Conservation (phyloP, 2,888 invertebrate species). For the Bellardia bayeri region DNA sequence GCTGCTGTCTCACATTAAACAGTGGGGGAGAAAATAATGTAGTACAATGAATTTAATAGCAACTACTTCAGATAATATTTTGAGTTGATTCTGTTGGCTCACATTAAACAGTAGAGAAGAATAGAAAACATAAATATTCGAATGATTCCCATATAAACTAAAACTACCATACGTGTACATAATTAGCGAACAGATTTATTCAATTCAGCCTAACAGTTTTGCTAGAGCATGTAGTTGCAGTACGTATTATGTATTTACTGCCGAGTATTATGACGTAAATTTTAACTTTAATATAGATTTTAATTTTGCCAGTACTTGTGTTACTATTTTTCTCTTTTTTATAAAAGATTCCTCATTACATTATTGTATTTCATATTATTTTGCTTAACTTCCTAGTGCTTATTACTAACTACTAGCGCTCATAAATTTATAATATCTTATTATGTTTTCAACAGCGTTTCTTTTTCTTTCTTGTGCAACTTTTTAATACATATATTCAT, state of each 20-base stretch:
- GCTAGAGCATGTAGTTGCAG: not conserved
- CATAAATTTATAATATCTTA: slow-evolving; percentile 34
- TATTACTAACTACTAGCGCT: not conserved
- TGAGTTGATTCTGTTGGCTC: too few species aligned
- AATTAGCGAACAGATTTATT: too few species aligned
- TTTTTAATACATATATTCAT: slow-evolving; percentile 13
- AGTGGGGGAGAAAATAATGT: slow-evolving; percentile 21
- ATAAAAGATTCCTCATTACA: slow-evolving; percentile 20
- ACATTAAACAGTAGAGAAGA: too few species aligned
- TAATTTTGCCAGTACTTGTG: slow-evolving; percentile 37
- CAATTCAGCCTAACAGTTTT: not conserved
- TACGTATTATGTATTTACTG: not conserved
- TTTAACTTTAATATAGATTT: slow-evolving; percentile 41
- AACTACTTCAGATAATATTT: not conserved
- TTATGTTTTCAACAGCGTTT: not conserved
- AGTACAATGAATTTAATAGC: not conserved
- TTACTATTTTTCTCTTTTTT: not conserved
- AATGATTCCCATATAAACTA: too few species aligned
- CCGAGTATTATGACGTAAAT: slow-evolving; percentile 14
- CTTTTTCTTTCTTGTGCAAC: not conserved
- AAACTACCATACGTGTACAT: too few species aligned
- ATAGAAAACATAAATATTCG: too few species aligned
- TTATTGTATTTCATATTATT: slow-evolving; percentile 52
- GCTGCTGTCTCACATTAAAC: slow-evolving; percentile 27
- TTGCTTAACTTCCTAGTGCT: slow-evolving; percentile 5